Evolutionary conservation across 1,140 invertebrate genomes (phyloP).

Genomic region (Aradophagus sp.): DNA sequence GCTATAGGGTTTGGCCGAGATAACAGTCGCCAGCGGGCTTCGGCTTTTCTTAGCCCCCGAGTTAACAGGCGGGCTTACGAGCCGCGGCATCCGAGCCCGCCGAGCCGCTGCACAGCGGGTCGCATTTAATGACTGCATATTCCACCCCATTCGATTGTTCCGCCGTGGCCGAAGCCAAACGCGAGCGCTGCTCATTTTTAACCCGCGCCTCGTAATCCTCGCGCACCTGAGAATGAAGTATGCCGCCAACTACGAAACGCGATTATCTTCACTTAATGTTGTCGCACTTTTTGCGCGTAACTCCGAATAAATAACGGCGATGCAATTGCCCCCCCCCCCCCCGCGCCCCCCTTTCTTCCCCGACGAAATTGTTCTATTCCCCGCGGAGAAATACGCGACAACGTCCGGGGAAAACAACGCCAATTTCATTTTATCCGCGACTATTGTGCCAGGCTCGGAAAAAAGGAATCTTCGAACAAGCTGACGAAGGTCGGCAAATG

Average conservation of each 20-base stretch:
- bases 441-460: no score
- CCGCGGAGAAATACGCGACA: no score
- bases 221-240: constrained; percentile 40
- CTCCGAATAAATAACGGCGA: no score
- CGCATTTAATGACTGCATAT: constrained; percentile 62
- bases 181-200: constrained; percentile 47
- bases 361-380: no score
- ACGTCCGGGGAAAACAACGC: no score
- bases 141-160: constrained; percentile 58
- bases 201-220: constrained; percentile 26
- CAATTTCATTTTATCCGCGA: no score
- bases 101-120: constrained; percentile 46
- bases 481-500: no score
- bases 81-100: constrained; percentile 56
- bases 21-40: constrained; percentile 64
- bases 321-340: no score
- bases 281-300: no score
- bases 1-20: constrained; percentile 63
- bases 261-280: constrained; percentile 22
- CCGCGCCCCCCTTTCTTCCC: no score
- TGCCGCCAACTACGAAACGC: constrained; percentile 9
- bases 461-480: no score
- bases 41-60: constrained; percentile 64
- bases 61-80: constrained; percentile 63
- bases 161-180: constrained; percentile 36